A percentile compares a stretch with the other conserved stretches of the same genome.
Conservation (phyloP, 2,888 invertebrate genomes). For the Leptopilina syphax region DNA sequence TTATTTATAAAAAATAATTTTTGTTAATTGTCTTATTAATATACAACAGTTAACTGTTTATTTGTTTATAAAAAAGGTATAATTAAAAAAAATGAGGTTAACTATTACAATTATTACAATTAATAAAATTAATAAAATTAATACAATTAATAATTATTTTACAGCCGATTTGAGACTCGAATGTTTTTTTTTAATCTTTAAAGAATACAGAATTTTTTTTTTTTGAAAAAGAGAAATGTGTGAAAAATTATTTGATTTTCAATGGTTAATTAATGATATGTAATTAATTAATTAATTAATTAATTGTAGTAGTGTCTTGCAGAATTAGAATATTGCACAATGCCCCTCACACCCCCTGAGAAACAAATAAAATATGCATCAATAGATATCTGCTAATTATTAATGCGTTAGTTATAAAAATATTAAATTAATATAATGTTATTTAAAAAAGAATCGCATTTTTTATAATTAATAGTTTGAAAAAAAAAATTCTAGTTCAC, state of each 20-base stretch:
- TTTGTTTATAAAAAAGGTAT: too few species aligned
- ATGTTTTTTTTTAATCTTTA: constrained; percentile 2
- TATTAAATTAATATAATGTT: constrained; percentile 66
- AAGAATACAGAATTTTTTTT: not conserved
- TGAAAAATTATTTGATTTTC: not conserved
- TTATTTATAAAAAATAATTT: too few species aligned
- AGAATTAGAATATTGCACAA: constrained; percentile 22
- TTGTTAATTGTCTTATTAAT: too few species aligned
- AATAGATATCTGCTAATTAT: constrained; percentile 51
- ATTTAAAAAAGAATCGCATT: constrained; percentile 65
- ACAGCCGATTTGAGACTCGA: constrained; percentile 42
- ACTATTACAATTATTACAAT: too few species aligned
- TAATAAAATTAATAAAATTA: too few species aligned
- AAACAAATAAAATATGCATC: constrained; percentile 45
- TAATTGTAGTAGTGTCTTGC: not conserved
- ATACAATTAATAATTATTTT: too few species aligned
- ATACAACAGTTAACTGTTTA: too few species aligned
- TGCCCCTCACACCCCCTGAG: constrained; percentile 3
- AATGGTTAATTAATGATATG: constrained; percentile 18
- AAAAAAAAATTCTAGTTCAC: constrained; percentile 64
- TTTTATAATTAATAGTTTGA: constrained; percentile 67
- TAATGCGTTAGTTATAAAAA: constrained; percentile 59
- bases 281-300: constrained; percentile 18
- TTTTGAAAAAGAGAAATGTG: too few species aligned
- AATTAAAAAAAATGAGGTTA: too few species aligned